Evolutionary conservation across 2,113 vertebrate genomes (phyloP).

Genomic region (Bujurquina vittata): DNA sequence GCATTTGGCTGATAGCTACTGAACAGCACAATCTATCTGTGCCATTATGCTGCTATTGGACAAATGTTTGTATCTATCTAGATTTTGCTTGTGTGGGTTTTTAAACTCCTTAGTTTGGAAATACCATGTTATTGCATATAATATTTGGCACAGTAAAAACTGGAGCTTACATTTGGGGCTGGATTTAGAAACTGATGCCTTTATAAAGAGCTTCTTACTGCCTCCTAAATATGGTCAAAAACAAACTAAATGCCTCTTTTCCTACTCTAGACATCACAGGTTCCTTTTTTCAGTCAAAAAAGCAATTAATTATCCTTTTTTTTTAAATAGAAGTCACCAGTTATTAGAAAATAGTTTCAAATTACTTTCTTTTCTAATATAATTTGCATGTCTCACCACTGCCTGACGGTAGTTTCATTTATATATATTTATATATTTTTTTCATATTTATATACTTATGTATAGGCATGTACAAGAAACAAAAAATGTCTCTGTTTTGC

Average conservation of each 20-base stretch:
- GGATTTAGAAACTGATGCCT: constrained; percentile 84
- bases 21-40: constrained; percentile 80
- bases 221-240: constrained; percentile 83
- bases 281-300: constrained; percentile 75
- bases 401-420: constrained; percentile 85
- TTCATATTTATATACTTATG: constrained; percentile 85
- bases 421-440: constrained; percentile 80
- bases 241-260: constrained; percentile 77
- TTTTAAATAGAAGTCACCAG: constrained; percentile 92
- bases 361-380: constrained; percentile 86
- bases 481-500: constrained; percentile 89
- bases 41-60: constrained; percentile 70
- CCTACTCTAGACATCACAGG: constrained; percentile 73
- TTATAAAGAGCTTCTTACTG: constrained; percentile 82
- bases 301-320: constrained; percentile 74
- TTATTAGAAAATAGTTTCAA: constrained; percentile 94
- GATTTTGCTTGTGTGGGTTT: constrained; percentile 61
- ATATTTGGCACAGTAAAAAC: constrained; percentile 91
- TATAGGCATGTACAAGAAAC: constrained; percentile 85
- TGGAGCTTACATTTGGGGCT: constrained; percentile 79
- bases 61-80: constrained; percentile 62
- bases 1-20: constrained; percentile 83
- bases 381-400: constrained; percentile 89
- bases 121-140: constrained; percentile 87
- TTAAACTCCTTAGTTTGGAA: constrained; percentile 63